phyloP scores from a whole-genome alignment of 2,888 invertebrate genomes.

The Drosophila flavopinicola region DNA sequence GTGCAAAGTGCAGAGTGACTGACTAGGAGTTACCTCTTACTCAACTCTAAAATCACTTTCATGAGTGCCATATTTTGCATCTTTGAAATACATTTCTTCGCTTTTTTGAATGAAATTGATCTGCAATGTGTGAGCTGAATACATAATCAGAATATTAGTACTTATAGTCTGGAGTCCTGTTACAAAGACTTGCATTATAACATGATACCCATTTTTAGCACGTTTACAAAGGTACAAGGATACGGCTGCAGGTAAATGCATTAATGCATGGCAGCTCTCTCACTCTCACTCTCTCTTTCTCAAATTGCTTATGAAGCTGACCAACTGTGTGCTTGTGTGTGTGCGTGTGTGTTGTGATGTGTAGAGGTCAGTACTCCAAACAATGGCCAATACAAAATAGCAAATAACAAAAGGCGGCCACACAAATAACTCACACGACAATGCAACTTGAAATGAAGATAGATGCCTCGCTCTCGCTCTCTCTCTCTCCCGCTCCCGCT shows the following conservation, averaged over 20 bases:
- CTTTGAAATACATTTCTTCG: too few relatives aligned
- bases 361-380: constrained; percentile 26
- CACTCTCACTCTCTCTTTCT: constrained; percentile 4
- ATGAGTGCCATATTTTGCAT: too few relatives aligned
- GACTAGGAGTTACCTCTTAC: not conserved
- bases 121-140: too few relatives aligned
- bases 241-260: constrained; percentile 45
- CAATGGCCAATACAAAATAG: constrained; percentile 55
- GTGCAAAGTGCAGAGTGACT: not conserved
- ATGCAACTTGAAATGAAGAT: constrained; percentile 69
- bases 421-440: constrained; percentile 76
- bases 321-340: constrained; percentile 5
- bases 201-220: not conserved
- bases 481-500: not conserved
- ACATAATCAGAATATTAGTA: too few relatives aligned
- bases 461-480: constrained; percentile 33
- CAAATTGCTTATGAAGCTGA: constrained; percentile 32
- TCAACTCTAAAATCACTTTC: too few relatives aligned
- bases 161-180: too few relatives aligned
- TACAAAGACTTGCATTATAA: too few relatives aligned
- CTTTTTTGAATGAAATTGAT: too few relatives aligned
- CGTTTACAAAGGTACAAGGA: not conserved
- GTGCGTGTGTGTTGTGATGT: constrained; percentile 6
- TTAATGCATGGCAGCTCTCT: constrained; percentile 35
- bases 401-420: constrained; percentile 59